These are phyloP conservation scores for Lepidotrigona ventralis DNA, from an alignment of 1,140 invertebrate species.

Conservation along the genomic window DNA sequence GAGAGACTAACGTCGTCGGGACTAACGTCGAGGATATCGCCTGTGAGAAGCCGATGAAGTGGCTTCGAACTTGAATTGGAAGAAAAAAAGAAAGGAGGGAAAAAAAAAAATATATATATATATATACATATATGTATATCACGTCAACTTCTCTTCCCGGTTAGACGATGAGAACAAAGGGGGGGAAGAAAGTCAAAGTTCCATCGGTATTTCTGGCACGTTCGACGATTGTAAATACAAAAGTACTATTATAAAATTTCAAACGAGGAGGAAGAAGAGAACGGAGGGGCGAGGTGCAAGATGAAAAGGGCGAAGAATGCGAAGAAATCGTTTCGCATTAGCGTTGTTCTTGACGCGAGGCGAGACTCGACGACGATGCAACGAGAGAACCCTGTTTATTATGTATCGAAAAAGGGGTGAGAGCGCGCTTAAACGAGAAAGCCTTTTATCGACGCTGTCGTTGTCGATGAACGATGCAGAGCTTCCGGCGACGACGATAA, in stretches of 20 bases:
- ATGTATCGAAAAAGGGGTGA: slow-evolving; percentile 1
- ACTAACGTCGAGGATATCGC: neutral
- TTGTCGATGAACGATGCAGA: slow-evolving; percentile 28
- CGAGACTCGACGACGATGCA: slow-evolving; percentile 18
- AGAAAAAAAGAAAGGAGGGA: neutral
- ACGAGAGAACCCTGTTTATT: slow-evolving; percentile 22
- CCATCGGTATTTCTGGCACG: slow-evolving; percentile 20
- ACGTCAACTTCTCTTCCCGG: neutral
- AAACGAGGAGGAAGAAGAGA: too few species aligned
- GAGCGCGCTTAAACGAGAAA: slow-evolving; percentile 12
- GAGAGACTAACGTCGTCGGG: slow-evolving; percentile 62
- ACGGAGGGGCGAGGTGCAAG: too few species aligned
- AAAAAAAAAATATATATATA: too few species aligned
- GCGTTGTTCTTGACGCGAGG: slow-evolving; percentile 10
- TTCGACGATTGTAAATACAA: slow-evolving; percentile 33
- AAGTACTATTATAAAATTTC: neutral
- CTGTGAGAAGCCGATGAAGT: slow-evolving; percentile 1
- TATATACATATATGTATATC: neutral
- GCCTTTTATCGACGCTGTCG: slow-evolving; percentile 27
- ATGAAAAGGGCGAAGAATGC: neutral
- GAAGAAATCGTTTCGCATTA: neutral
- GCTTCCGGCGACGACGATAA: slow-evolving; percentile 28
- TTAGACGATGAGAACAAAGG: neutral
- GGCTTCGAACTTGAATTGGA: neutral
- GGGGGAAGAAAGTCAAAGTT: neutral